Conservation (phyloP, 1,140 invertebrate species). For the Diorhabda sublineata region DNA sequence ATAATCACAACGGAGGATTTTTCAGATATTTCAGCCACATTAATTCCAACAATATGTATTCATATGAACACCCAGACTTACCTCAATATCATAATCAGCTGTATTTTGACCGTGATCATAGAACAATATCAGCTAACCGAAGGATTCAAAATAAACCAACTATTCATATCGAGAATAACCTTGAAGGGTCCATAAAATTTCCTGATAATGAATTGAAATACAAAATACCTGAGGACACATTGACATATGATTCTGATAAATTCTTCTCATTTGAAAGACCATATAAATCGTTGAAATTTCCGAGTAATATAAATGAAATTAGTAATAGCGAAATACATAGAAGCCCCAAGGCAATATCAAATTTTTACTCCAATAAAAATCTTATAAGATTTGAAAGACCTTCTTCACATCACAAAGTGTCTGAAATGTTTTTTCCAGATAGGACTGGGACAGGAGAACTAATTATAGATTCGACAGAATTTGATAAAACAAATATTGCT, state of each 20-base stretch:
- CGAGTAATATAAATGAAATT: conserved; percentile 12
- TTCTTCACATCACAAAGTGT: conserved; percentile 34
- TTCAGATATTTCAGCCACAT: conserved; percentile 68
- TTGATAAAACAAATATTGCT: conserved; percentile 14
- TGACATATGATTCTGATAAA: conserved; percentile 21
- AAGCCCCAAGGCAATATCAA: conserved; percentile 26
- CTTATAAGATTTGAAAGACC: conserved; percentile 34
- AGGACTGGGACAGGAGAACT: conserved; percentile 48
- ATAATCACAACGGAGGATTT: conserved; percentile 82
- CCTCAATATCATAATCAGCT: conserved; percentile 1
- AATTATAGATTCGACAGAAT: conserved; percentile 38
- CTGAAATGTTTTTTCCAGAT: conserved; percentile 46
- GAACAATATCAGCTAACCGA: conserved; percentile 21
- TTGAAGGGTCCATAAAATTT: conserved; percentile 10
- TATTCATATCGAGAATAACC: conserved; percentile 13
- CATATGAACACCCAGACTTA: not conserved
- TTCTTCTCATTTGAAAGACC: conserved; percentile 8
- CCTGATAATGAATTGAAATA: conserved; percentile 12
- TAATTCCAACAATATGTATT: conserved; percentile 9
- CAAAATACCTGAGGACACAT: conserved; percentile 12
- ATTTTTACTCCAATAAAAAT: conserved; percentile 22
- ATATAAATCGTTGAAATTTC: conserved; percentile 5
- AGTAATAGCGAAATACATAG: conserved; percentile 18
- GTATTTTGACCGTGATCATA: no score
- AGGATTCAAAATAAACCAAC: conserved; percentile 30